Evolutionary conservation across 1,140 invertebrate species (phyloP).

Genomic region (Drosophila guanche): DNA sequence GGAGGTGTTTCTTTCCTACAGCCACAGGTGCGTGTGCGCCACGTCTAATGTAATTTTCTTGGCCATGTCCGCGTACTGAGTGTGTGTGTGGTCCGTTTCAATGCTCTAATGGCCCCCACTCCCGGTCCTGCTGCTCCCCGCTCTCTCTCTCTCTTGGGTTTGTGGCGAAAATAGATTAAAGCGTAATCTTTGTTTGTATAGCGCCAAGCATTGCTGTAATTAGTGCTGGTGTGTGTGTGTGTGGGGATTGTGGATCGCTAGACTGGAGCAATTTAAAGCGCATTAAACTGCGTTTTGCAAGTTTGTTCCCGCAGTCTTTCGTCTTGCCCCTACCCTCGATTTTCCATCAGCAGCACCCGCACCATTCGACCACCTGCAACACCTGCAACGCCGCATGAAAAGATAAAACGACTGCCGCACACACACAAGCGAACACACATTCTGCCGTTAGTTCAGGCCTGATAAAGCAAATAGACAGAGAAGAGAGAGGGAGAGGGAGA

Average conservation of each 20-base stretch:
- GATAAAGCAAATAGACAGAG: slow-evolving; percentile 70
- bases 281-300: slow-evolving; percentile 77
- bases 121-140: slow-evolving; percentile 10
- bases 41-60: slow-evolving; percentile 79
- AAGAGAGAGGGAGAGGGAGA: slow-evolving; percentile 1
- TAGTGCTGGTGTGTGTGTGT: slow-evolving; percentile 22
- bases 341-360: slow-evolving; percentile 14
- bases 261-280: slow-evolving; percentile 72
- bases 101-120: slow-evolving; percentile 24
- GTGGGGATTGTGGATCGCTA: neutral
- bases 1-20: slow-evolving; percentile 35
- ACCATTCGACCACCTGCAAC: slow-evolving; percentile 20
- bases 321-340: slow-evolving; percentile 26
- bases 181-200: slow-evolving; percentile 81
- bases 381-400: slow-evolving; percentile 47
- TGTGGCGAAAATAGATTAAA: slow-evolving; percentile 77
- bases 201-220: slow-evolving; percentile 63
- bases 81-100: slow-evolving; percentile 64
- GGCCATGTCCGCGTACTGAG: slow-evolving; percentile 40
- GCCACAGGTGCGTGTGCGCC: slow-evolving; percentile 8
- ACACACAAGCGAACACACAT: neutral
- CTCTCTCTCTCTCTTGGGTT: slow-evolving; percentile 6
- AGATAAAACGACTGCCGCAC: slow-evolving; percentile 25
- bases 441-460: slow-evolving; percentile 54
- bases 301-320: slow-evolving; percentile 69